These are phyloP conservation scores for Upupa epops DNA, from an alignment of 2,113 vertebrate species.

Conservation along the genomic window DNA sequence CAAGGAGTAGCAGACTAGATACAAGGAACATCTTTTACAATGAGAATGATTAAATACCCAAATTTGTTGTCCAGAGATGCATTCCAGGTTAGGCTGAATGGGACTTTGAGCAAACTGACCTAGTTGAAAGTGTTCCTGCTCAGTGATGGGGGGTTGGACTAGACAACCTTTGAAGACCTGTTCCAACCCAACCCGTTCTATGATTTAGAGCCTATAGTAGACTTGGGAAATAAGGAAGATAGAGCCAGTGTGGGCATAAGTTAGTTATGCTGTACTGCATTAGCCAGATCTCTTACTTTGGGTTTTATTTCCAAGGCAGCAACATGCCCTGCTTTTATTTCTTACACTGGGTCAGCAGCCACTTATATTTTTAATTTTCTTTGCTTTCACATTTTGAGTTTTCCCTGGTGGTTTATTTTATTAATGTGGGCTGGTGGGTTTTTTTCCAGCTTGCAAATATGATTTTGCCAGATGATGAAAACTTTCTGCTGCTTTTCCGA, in stretches of 20 bases:
- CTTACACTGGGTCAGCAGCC: neutral
- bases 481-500: conserved; percentile 92
- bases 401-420: fast-evolving
- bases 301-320: neutral
- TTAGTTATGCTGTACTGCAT: neutral
- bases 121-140: neutral
- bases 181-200: neutral
- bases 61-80: neutral
- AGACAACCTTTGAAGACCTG: neutral
- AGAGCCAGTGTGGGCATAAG: neutral
- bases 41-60: neutral
- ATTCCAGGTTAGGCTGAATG: fast-evolving
- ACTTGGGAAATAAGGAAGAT: neutral
- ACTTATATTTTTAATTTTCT: neutral
- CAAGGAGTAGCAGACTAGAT: neutral
- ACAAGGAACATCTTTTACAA: neutral
- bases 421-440: neutral
- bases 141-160: neutral
- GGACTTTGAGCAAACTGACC: neutral
- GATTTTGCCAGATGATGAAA: conserved; percentile 91
- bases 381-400: neutral
- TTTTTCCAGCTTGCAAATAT: conserved; percentile 85
- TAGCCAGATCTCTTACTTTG: neutral
- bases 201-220: neutral
- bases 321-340: neutral